Evolutionary conservation across 2,113 vertebrate genomes (phyloP).

Genomic region (Silurus meridionalis): DNA sequence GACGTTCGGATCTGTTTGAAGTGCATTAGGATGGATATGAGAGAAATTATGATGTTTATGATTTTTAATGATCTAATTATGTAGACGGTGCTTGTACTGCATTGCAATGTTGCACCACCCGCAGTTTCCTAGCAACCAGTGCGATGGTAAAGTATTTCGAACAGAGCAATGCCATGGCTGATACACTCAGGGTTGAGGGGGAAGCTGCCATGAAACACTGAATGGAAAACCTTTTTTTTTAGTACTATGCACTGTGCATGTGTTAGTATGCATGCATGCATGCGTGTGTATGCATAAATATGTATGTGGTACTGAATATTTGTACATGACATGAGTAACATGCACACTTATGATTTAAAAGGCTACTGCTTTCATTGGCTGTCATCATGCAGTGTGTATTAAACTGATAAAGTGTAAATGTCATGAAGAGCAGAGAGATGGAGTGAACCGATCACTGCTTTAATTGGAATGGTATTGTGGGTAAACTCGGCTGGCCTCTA

Average conservation of each 20-base stretch:
- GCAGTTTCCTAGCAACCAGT: constrained; percentile 80
- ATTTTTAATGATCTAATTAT: constrained; percentile 78
- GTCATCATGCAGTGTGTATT: constrained; percentile 6
- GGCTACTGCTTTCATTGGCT: constrained; percentile 1
- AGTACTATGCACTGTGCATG: background rate
- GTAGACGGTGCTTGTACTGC: constrained; percentile 72
- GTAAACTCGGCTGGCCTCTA: constrained; percentile 75
- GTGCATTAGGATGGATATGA: constrained; percentile 70
- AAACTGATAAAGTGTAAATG: constrained; percentile 43
- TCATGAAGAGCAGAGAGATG: constrained; percentile 61
- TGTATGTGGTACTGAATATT: background rate
- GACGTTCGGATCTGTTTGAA: constrained; percentile 63
- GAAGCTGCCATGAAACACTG: constrained; percentile 13
- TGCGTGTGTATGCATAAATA: background rate
- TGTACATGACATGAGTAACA: constrained; percentile 5
- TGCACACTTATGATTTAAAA: constrained; percentile 8
- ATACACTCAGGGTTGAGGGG: constrained; percentile 26
- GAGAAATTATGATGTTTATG: constrained; percentile 71
- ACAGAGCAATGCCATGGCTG: constrained; percentile 57
- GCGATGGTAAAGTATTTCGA: constrained; percentile 68
- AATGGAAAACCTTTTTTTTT: constrained; percentile 13
- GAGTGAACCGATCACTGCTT: constrained; percentile 74
- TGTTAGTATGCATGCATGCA: background rate
- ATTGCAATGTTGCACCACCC: constrained; percentile 71
- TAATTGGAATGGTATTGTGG: constrained; percentile 69